Evolutionary conservation across 2,888 invertebrate species (phyloP), one percentile per base, ranked within the genome.

Genomic region (Blastobasis adustella): DNA sequence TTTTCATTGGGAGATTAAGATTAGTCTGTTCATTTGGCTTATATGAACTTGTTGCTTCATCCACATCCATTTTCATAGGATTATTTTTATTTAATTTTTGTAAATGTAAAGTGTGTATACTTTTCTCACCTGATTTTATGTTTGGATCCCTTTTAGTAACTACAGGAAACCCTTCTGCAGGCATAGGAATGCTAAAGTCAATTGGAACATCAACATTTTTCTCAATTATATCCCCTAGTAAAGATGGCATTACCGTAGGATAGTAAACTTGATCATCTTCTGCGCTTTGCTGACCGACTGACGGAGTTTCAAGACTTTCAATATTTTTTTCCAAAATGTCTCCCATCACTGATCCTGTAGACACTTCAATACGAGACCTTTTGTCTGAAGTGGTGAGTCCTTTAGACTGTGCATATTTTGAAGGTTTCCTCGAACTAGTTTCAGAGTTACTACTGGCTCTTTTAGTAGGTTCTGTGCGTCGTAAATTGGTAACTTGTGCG

Each of bases 171-270:
- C 90, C 91, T 56, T 67, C 58, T 2, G 68, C 55, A 42, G 84
- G 82, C 78, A 84, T 78, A 6, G 65, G 58, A 55, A 66, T 66
- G 56, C 66, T 67, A 47, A 68, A 57, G 53, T 69, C 62, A 23
- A 63, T 51, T 55, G 59, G 49, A 40, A 52, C 50, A 56, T 75
- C 66, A 9, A 60, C 37, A 66, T 82, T 80, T 73, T 86, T 90
- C 62, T 93, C 93, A 2, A 92, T 74, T 51, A 93, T 90, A 51
- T 89, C 81, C 0, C 92, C 92, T 53, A 89, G 63, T 36, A 89
- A 59, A 10, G 76, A 73, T 6, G 79, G 75, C 43, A 82, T 72
- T 5, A 92, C 65, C 55, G 88, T 73, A 5, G 89, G 89, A 59
- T 66, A 89, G 57, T 89, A 84, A 3, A 89, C 87, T 51, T 80